phyloP scores from a whole-genome alignment of 2,113 vertebrate genomes.

The Tachuris rubrigastra region DNA sequence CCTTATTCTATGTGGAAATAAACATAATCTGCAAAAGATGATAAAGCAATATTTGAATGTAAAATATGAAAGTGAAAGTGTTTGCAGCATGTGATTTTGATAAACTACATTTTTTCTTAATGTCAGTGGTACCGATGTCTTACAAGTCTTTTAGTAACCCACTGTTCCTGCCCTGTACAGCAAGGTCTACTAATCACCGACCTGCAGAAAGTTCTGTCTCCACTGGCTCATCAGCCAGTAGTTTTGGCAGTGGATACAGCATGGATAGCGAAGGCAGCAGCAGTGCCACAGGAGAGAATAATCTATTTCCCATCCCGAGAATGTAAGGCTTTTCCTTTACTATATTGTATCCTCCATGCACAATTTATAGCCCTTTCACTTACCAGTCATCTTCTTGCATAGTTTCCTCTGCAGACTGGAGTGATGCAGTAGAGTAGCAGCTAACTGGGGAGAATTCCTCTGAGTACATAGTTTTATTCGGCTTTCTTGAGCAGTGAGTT shows the following conservation, averaged over 20 bases:
- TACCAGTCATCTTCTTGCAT: neutral
- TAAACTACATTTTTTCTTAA: neutral
- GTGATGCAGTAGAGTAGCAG: neutral
- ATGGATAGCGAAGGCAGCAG: slow-evolving; percentile 87
- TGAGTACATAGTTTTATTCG: neutral
- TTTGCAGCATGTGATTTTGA: slow-evolving; percentile 10
- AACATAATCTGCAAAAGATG: neutral
- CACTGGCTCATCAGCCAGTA: slow-evolving; percentile 88
- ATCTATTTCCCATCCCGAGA: slow-evolving; percentile 91
- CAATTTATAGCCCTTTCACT: neutral
- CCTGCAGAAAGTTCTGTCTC: slow-evolving; percentile 86
- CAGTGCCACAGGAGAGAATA: slow-evolving; percentile 86
- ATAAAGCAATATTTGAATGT: neutral
- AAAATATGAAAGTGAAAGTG: neutral
- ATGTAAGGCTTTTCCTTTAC: slow-evolving; percentile 82
- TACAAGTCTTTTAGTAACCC: slow-evolving; percentile 1
- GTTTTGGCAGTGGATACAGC: slow-evolving; percentile 88
- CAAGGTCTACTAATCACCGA: slow-evolving; percentile 83
- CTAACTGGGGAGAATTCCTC: neutral
- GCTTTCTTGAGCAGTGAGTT: neutral
- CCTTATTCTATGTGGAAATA: neutral
- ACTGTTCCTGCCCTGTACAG: slow-evolving; percentile 78
- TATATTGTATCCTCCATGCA: neutral
- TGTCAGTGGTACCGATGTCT: neutral
- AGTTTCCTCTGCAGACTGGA: neutral